phyloP scores from a whole-genome alignment of 2,113 vertebrate genomes.

The Cichladusa arquata region DNA sequence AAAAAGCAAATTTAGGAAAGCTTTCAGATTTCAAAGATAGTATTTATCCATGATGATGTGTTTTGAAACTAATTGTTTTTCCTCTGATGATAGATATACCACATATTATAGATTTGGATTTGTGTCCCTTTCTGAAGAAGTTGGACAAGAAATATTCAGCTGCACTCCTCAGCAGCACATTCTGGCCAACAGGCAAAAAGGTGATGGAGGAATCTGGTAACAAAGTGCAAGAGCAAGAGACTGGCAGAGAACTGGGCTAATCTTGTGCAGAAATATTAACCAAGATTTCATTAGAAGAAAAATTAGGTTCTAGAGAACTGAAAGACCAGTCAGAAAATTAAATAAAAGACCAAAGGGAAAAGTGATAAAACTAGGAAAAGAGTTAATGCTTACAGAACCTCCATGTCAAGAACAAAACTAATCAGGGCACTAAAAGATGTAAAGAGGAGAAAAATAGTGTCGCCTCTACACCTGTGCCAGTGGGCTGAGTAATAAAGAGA shows the following conservation, averaged over 20 bases:
- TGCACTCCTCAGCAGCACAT: background rate
- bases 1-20: background rate
- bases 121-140: background rate
- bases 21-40: background rate
- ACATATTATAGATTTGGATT: background rate
- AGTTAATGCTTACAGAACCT: background rate
- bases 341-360: background rate
- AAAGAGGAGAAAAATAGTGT: background rate
- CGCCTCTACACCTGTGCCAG: background rate
- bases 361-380: background rate
- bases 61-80: background rate
- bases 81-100: background rate
- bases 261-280: background rate
- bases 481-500: background rate
- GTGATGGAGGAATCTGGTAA: background rate
- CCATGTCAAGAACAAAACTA: slow-evolving; percentile 5
- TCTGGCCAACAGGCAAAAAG: background rate
- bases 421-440: background rate
- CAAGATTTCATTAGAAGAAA: background rate
- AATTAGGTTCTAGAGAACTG: background rate
- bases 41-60: background rate
- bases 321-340: background rate
- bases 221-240: accelerated
- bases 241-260: background rate
- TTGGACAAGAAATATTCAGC: background rate